Evolutionary conservation across 2,888 invertebrate genomes (phyloP), one percentile per base, ranked within the genome.

Genomic region (Nemoura dubitans): DNA sequence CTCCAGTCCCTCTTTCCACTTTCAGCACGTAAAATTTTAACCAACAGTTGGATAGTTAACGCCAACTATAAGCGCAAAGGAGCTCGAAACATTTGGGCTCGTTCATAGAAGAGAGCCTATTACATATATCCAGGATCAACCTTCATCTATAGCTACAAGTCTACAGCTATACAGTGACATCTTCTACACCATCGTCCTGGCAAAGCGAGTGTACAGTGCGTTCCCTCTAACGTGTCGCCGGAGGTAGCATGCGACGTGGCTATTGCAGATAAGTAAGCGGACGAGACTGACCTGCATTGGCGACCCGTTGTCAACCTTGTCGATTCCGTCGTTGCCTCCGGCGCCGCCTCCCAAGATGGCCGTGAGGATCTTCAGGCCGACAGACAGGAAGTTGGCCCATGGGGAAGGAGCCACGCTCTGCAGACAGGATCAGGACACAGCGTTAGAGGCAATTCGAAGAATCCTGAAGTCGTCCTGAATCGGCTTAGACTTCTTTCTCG

Each of bases 291-390:
- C 97, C 96, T 97, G 97, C 96, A 97, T 96, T 87, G 97, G 97
- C 26, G 96, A 95, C 26, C 95, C 95, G 91, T 97, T 96, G 92
- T 97, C 97, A 87, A 97, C 96, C 92, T 97, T 97, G 91, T 98
- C 97, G 91, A 97, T 97, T 87, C 96, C 96, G 90, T 97, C 97
- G 89, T 94, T 93, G 83, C 92, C 94, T 82, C 94, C 94, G 59
- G 94, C 95, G 29, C 94, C 94, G 87, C 96, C 96, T 85, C 97
- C 96, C 87, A 98, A 93, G 89, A 97, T 93, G 76, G 97, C 96
- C 36, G 97, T 96, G 88, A 98, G 93, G 90, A 98, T 96, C 92
- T 97, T 96, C 86, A 97, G 93, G 85, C 97, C 97, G 91, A 97
- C 95, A 7, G 97, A 95, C 85, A 98, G 93, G 29, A 97, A 93